Evolutionary conservation across 2,113 vertebrate species (phyloP), one percentile per base, ranked within the genome.

Genomic region (Chaetodon auriga): DNA sequence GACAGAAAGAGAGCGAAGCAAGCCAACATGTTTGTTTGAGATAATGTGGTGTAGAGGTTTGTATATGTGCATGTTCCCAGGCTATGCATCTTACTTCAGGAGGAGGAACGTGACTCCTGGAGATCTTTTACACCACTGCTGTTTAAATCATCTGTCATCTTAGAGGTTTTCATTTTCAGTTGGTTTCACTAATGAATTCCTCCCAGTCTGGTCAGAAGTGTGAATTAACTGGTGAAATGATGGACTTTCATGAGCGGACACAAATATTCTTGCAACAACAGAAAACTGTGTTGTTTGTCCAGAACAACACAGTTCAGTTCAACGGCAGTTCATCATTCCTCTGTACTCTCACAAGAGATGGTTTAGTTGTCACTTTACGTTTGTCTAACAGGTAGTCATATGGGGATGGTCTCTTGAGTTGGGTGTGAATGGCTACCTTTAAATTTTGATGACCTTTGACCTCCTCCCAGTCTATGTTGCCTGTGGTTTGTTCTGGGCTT

Each of bases 121-220:
- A n/a, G 30, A 30, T 30, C 30, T 30, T 30, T 30, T 30, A 30
- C 30, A 30, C 30, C 30, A 30, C 6, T 63, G 18, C n/a, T 58
- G 43, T 69, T 68, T 65, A 38, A 36, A 55, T 75, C 30, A 75
- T 65, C 43, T 73, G 45, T 46, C 49, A 65, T 69, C 19, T 4
- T 35, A 38, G 23, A 68, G 43, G 15, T 51, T 66, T 74, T 57
- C 0, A 49, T 80, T 80, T 45, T 58, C 11, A 63, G 1, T 57
- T 60, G 43, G 36, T 41, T 73, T 57, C 25, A 35, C n/a, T 53
- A 38, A 85, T 76, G 19, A 21, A 58, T 68, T 65, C 10, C 48
- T 45, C 6, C 7, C 43, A 7, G 14, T 77, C 76, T 74, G 49
- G n/a, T 36, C 60, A 62, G 48, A 72, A 30, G 35, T 38, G 41